These are phyloP conservation scores for Caenorhabditis sp. DNA, from an alignment of 2,888 invertebrate genomes.

Conservation along the genomic window DNA sequence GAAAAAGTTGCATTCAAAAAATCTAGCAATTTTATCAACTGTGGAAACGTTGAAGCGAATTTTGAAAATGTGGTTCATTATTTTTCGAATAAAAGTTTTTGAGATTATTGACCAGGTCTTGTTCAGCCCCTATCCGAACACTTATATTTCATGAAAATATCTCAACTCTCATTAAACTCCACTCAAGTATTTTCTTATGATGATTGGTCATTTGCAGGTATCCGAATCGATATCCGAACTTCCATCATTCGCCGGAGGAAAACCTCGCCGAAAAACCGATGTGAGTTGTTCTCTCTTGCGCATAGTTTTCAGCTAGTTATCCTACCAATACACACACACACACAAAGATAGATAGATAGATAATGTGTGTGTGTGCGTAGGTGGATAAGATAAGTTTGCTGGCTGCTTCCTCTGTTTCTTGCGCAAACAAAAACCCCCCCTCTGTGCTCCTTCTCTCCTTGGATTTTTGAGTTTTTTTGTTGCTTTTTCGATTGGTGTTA, in stretches of 20 bases:
- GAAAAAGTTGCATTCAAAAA: too few species aligned
- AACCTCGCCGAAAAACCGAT: slow-evolving; percentile 40
- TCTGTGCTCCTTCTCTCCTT: slow-evolving; percentile 5
- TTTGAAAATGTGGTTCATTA: too few species aligned
- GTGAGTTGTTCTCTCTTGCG: slow-evolving; percentile 26
- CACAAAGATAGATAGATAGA: too few species aligned
- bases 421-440: slow-evolving; percentile 5
- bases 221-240: slow-evolving; percentile 71
- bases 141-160: too few species aligned
- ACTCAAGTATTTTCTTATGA: too few species aligned
- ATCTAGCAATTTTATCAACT: too few species aligned
- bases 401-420: slow-evolving; percentile 11
- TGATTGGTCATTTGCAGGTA: slow-evolving; percentile 49
- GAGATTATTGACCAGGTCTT: too few species aligned
- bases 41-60: too few species aligned
- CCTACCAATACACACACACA: neutral
- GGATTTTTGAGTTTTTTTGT: slow-evolving; percentile 12
- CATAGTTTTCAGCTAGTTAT: slow-evolving; percentile 6
- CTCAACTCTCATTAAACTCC: too few species aligned
- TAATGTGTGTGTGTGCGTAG: neutral
- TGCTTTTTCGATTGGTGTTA: slow-evolving; percentile 3
- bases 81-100: too few species aligned
- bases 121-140: too few species aligned
- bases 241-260: slow-evolving; percentile 62
- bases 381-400: slow-evolving; percentile 1